These are phyloP conservation scores for Proteles cristata DNA, from an alignment of 2,113 vertebrate genomes.

Conservation along the genomic window DNA sequence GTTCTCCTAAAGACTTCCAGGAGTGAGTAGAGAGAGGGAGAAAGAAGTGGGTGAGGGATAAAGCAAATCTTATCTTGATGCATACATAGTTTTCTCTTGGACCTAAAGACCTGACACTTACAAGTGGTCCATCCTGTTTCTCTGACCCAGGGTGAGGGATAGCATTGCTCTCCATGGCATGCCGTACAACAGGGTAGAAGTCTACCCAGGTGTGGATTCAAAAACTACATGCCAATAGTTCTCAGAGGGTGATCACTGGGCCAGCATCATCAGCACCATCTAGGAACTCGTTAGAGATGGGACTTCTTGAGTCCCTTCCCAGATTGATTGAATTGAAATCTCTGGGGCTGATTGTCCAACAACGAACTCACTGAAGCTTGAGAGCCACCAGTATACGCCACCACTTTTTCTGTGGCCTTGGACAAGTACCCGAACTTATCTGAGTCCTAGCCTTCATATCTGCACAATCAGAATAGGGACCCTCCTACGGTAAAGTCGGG, in stretches of 20 bases:
- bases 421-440: not conserved
- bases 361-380: too few species aligned
- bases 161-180: not conserved
- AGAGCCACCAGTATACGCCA: not conserved
- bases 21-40: not conserved
- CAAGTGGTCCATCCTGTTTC: not conserved
- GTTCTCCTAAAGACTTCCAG: not conserved
- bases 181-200: not conserved
- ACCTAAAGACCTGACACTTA: not conserved
- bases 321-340: not conserved
- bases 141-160: not conserved
- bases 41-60: not conserved
- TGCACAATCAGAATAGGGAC: not conserved
- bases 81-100: not conserved
- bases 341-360: not conserved
- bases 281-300: not conserved
- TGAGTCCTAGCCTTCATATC: not conserved
- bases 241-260: not conserved
- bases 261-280: too few species aligned
- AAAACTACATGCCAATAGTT: not conserved
- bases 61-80: not conserved
- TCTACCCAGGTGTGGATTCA: not conserved
- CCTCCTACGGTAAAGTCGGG: fast-evolving
- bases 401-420: not conserved
- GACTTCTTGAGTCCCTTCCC: not conserved